These are phyloP conservation scores for Dermatophagoides farinae DNA, from an alignment of 1,140 invertebrate genomes.

Conservation along the genomic window DNA sequence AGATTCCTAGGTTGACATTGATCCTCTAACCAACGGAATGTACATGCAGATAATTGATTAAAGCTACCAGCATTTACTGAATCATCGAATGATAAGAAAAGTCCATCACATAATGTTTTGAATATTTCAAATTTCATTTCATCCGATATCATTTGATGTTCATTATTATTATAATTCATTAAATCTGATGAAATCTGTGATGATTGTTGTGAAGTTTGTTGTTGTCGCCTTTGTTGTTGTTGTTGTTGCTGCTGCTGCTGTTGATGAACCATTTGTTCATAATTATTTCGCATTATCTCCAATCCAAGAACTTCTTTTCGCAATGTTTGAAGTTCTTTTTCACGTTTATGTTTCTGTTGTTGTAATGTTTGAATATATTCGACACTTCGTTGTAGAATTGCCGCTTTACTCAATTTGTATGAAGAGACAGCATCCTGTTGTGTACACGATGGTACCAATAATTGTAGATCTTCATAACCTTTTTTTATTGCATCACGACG, in stretches of 20 bases:
- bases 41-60: conserved; percentile 68
- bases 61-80: conserved; percentile 75
- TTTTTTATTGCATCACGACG: conserved; percentile 36
- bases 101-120: conserved; percentile 75
- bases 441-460: conserved; percentile 74
- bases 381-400: conserved; percentile 63
- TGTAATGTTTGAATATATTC: conserved; percentile 50
- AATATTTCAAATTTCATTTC: conserved; percentile 95
- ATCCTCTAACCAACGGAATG: conserved; percentile 88
- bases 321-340: conserved; percentile 74
- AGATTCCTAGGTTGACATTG: conserved; percentile 89
- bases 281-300: conserved; percentile 58
- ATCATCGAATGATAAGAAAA: conserved; percentile 70
- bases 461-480: conserved; percentile 73
- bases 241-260: conserved; percentile 68
- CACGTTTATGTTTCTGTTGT: conserved; percentile 66
- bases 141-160: conserved; percentile 62
- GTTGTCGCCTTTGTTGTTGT: not conserved
- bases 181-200: not conserved
- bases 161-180: conserved; percentile 31
- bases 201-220: not conserved
- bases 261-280: conserved; percentile 85
- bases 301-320: conserved; percentile 83
- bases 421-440: conserved; percentile 51
- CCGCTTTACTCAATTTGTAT: conserved; percentile 89